Conservation (phyloP, 2,797 vertebrate genomes). For the Tenualosa ilisha region DNA sequence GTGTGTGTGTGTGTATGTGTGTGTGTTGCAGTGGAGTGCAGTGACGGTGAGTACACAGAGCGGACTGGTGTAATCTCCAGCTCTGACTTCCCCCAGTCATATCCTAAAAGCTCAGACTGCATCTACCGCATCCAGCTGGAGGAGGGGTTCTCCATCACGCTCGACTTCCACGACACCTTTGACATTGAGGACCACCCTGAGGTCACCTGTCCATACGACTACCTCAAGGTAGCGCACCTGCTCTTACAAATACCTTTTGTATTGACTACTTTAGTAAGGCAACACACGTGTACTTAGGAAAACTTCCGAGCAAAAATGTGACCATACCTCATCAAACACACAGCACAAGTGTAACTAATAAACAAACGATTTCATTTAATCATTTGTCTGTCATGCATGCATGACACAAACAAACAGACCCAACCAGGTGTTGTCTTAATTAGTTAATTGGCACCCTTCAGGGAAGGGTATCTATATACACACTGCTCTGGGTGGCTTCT, state of each 20-base stretch:
- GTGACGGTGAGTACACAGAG: conserved; percentile 84
- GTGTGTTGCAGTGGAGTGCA: conserved; percentile 87
- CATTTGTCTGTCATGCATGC: too few species aligned
- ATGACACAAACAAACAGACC: too few species aligned
- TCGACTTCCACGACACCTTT: conserved; percentile 86
- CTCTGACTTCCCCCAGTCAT: conserved; percentile 84
- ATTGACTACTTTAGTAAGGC: conserved; percentile 82
- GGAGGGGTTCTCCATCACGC: conserved; percentile 82
- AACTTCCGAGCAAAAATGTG: conserved; percentile 50
- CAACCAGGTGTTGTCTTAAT: too few species aligned
- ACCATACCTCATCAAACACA: too few species aligned
- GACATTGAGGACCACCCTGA: conserved; percentile 94
- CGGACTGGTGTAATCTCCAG: conserved; percentile 81
- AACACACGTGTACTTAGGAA: conserved; percentile 22
- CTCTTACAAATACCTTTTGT: conserved; percentile 74
- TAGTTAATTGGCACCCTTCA: too few species aligned
- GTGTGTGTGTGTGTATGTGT: conserved; percentile 31
- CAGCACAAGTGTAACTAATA: too few species aligned
- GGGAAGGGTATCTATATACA: too few species aligned
- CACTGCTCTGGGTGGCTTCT: too few species aligned
- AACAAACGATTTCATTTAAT: too few species aligned
- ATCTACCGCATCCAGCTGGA: conserved; percentile 83
- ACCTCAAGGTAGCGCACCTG: conserved; percentile 85
- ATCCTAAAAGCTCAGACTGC: conserved; percentile 92
- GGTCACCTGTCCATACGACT: conserved; percentile 88